Base-by-base conservation (phyloP, 2,113 vertebrate species). In the Brachyhypopomus gauderio region DNA sequence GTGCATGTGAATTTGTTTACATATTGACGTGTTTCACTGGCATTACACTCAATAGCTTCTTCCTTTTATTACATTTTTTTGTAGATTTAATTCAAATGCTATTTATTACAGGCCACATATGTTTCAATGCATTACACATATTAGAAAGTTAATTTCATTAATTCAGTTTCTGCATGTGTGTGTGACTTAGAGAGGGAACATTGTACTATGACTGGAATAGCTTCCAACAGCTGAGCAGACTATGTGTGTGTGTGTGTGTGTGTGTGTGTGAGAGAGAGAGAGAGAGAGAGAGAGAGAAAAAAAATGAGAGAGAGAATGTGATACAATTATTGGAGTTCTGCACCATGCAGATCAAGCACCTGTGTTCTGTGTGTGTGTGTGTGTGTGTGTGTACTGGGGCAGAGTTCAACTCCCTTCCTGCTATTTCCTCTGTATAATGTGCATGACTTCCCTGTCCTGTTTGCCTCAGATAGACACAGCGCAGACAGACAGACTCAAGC, bases 141-240 rank as follows among this genome's bases (percentile, higher is more conserved):
- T 30, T 30, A 30, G 30, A 30, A 1, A 30, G 30, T 30, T 30
- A 30, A 30, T 30, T 30, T 30, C 30, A 30, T 30, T 2, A 30
- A 30, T 30, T 30, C 30, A 30, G 3, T 30, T 30, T 30, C 30
- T 30, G 30, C 3, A 30, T 30, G 30, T 30, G 30, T 30, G 30
- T 30, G 30, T 30, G 30, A 30, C 3, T 3, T 30, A 30, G 36
- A 74, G 36, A 45, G 11, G 66, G 27, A 59, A 20, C 75, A 27
- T 76, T 36, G 56, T 58, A 6, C 6, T 64, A 73, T 81, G 80
- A 79, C 58, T 59, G 71, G 63, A 85, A 85, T 75, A 58, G 20
- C 16, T 72, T 77, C 19, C 56, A 72, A 78, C 79, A 84, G 75
- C 70, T 78, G 79, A 45, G 36, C n/a, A n/a, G 48, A 70, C 45